Percentiles rank a stretch among this genome's conserved stretches.
Conservation (phyloP, 1,140 invertebrate genomes). For the Arctopsyche grandis region DNA sequence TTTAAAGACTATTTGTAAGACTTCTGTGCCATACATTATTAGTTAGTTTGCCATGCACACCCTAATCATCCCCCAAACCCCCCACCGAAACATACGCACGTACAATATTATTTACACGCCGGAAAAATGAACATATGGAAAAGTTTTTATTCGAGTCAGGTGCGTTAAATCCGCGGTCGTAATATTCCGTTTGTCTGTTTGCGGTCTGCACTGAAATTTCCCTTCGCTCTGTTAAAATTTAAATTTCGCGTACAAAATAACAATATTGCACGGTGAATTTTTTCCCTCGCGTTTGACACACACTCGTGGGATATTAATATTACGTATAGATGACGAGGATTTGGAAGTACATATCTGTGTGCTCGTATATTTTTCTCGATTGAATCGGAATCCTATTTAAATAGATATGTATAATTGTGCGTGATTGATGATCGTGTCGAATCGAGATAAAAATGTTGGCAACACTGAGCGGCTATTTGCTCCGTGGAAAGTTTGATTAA, state of each 20-base stretch:
- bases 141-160: not conserved
- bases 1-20: too few relatives aligned
- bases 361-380: not conserved
- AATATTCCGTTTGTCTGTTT: constrained; percentile 2
- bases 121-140: not conserved
- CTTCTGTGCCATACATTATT: too few relatives aligned
- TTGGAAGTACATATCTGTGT: not conserved
- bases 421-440: constrained; percentile 16
- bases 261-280: not conserved
- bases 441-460: not conserved
- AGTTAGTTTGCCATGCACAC: too few relatives aligned
- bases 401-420: constrained; percentile 7
- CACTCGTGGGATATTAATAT: too few relatives aligned
- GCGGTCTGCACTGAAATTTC: constrained; percentile 14
- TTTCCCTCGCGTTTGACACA: not conserved
- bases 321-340: too few relatives aligned
- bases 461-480: constrained; percentile 3
- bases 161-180: not conserved
- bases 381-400: not conserved
- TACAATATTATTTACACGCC: too few relatives aligned
- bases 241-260: constrained; percentile 1
- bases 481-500: constrained; percentile 16
- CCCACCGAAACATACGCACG: too few relatives aligned
- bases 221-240: not conserved
- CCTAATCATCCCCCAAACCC: too few relatives aligned